Evolutionary conservation across 2,113 vertebrate species (phyloP).

Genomic region (Strigops habroptila): DNA sequence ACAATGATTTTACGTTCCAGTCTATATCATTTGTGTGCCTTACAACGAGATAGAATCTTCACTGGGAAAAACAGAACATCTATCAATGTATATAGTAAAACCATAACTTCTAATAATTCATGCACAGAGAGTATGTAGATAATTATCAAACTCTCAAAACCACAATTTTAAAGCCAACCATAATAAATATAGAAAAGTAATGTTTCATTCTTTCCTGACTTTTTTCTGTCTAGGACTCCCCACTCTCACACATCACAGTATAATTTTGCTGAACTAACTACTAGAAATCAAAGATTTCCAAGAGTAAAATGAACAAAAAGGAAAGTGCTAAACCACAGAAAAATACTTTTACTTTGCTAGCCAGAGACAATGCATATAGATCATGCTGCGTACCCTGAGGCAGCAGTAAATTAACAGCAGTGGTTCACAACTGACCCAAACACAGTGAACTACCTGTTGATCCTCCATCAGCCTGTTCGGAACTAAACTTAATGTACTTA

Average conservation of each 20-base stretch:
- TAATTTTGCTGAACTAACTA: neutral
- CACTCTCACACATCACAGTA: neutral
- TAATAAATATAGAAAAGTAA: neutral
- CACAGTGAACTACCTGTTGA: neutral
- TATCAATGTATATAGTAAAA: neutral
- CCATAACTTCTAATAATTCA: neutral
- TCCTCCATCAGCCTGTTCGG: neutral
- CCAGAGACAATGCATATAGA: rapidly evolving
- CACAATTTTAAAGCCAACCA: neutral
- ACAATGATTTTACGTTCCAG: neutral
- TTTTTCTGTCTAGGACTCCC: neutral
- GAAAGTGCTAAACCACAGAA: neutral
- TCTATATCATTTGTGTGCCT: neutral
- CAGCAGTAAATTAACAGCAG: neutral
- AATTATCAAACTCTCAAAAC: rapidly evolving
- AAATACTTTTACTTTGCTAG: neutral
- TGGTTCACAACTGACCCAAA: neutral
- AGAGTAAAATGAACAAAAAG: neutral
- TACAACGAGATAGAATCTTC: neutral
- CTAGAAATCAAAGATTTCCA: neutral
- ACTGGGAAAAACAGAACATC: neutral
- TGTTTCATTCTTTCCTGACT: neutral
- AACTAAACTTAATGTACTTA: neutral
- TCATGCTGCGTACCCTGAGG: neutral
- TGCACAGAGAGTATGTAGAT: neutral